Conservation (phyloP, 2,113 vertebrate genomes). For the Mesoclemmys tuberculata region DNA sequence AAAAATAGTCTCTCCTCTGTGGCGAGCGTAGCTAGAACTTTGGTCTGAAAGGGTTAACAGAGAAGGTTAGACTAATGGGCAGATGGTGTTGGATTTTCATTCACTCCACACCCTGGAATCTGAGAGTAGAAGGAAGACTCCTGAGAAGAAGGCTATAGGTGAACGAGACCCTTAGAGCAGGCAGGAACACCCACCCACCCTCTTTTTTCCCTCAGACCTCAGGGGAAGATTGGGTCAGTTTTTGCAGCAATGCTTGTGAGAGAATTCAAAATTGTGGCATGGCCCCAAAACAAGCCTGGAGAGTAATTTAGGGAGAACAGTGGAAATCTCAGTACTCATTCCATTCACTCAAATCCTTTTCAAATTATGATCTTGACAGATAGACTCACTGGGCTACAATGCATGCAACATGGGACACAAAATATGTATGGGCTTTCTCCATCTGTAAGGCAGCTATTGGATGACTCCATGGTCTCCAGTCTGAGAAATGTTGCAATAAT, state of each 20-base stretch:
- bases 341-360: slow-evolving; percentile 29
- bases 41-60: background rate
- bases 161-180: background rate
- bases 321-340: background rate
- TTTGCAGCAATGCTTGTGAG: background rate
- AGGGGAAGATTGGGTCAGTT: background rate
- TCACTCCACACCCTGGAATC: background rate
- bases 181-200: background rate
- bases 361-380: background rate
- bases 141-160: background rate
- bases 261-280: background rate
- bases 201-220: background rate
- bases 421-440: background rate
- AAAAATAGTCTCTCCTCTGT: background rate
- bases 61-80: background rate
- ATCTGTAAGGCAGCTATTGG: background rate
- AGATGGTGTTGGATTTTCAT: background rate
- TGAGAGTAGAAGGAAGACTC: background rate
- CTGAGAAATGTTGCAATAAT: background rate
- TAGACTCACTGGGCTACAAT: background rate
- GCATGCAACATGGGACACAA: background rate
- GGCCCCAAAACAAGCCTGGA: background rate
- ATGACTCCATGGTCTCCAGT: background rate
- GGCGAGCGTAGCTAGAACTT: background rate
- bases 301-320: background rate